Evolutionary conservation across 30 jellyfish, hydroid and myxozoan species (phyloP), one percentile per base, ranked within the genome.

Genomic region (Aurelia sp.): DNA sequence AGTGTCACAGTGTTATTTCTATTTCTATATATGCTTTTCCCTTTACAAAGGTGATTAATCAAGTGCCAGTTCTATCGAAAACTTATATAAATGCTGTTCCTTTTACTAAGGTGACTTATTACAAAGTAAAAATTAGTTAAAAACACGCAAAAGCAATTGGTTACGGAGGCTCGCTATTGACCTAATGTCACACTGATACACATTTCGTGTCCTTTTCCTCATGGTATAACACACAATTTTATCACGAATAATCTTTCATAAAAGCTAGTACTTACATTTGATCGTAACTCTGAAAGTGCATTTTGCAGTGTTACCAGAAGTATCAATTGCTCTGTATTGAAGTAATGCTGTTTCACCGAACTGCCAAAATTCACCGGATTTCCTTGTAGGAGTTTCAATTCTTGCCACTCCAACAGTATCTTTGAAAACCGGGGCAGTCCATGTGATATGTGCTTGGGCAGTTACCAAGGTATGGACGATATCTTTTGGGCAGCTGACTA

Each of bases 241-340:
- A 44, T 13, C 55, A 5, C 2, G 55, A 9, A 0, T 8, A 5
- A 9, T 44, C 15, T 44, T 44, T 44, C 16, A 30, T n/a, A 65
- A 19, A 8, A 44, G 16, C 33, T 21, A 75, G 5, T 0, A 79
- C 99, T 50, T 75, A 95, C 99, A 90, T 75, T 82, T 95, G 11
- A 95, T 74, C 16, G 97, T 80, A 9, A 95, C 98, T 62, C 83
- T 86, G 86, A 95, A 95, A 17, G 86, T 80, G 80, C 99, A 95
- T 24, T 64, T 86, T 31, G 88, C 98, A 16, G 84, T 47, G 76
- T 95, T 95, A 19, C 97, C 94, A 44, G 99, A 96, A 6, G 87
- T 81, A 85, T 95, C 99, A 35, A 70, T 61, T 8, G 98, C 99
- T 67, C 87, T 75, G 68, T 95, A 95, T 61, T 85, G 98, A 73